Evolutionary conservation across 2,888 invertebrate species (phyloP), one percentile per base, ranked within the genome.

Genomic region (Drosophila maculinotata): DNA sequence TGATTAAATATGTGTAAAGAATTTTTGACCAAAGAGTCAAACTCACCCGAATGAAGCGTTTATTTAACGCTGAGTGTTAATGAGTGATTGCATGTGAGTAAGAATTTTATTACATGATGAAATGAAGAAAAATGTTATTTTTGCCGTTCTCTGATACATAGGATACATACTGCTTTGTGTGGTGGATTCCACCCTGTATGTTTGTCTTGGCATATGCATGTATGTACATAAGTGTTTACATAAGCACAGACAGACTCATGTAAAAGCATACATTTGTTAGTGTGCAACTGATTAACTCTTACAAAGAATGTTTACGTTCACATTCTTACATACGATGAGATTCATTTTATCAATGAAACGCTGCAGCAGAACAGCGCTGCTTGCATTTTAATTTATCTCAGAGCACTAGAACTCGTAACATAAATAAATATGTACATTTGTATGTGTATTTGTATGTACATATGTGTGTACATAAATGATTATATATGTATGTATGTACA

Each of bases 261-360:
- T 31, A 31, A 51, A 48, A 51, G 20, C 17, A 28, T 36, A 8
- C 36, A 6, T 51, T 30, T 35, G 12, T 12, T 33, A 17, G 48
- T 48, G 51, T 57, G 52, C 17, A 52, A 41, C 36, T 28, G 9
- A 72, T 67, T 66, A 69, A 49, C 36, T 44, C 39, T 41, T 17
- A 67, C 70, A 71, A 67, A 68, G 47, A 73, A 52, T 42, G 47
- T 33, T 60, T 60, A 44, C 60, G 28, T 60, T 31, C 20, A 54
- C 23, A 38, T 39, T 25, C 12, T n/a, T n/a, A 42, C 30, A 42
- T 26, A 49, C 8, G 30, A 49, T 6, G 30, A 57, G 49, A n/a
- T 26, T 33, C 23, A 45, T 33, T 60, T 28, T 52, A 39, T 42
- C 33, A 53, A 53, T 53, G 36, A 44, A 44, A 25, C 25, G 26